These are phyloP conservation scores for Xanthia togata DNA, from an alignment of 2,888 invertebrate genomes.

Conservation along the genomic window DNA sequence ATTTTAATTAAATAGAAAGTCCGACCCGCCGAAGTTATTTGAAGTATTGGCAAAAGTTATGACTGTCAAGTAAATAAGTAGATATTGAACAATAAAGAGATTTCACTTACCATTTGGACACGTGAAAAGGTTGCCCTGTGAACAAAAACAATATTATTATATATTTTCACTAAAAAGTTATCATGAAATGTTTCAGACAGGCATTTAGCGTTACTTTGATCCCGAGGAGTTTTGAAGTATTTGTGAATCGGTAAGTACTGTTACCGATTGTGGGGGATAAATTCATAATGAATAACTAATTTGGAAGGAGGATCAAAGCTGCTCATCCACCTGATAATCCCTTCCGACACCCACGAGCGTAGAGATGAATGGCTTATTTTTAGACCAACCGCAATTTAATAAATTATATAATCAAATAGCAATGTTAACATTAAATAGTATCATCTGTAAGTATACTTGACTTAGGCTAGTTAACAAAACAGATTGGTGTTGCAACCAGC, in stretches of 20 bases:
- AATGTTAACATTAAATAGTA: too few species aligned
- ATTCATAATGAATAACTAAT: slow-evolving; percentile 10
- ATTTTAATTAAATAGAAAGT: slow-evolving; percentile 69
- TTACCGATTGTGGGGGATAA: neutral
- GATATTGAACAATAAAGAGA: slow-evolving; percentile 57
- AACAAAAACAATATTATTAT: slow-evolving; percentile 69
- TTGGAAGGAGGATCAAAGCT: slow-evolving; percentile 33
- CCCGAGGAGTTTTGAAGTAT: slow-evolving; percentile 28
- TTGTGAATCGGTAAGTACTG: slow-evolving; percentile 2
- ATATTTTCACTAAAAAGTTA: slow-evolving; percentile 46
- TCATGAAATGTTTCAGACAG: slow-evolving; percentile 22
- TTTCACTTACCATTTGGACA: slow-evolving; percentile 93
- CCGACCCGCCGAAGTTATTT: slow-evolving; percentile 55
- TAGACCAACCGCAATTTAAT: neutral
- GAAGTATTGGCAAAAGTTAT: slow-evolving; percentile 65
- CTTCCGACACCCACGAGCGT: slow-evolving; percentile 2
- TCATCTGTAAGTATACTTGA: too few species aligned
- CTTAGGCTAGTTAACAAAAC: too few species aligned
- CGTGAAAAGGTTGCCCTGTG: slow-evolving; percentile 92
- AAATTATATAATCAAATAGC: too few species aligned
- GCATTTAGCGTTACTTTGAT: slow-evolving; percentile 33
- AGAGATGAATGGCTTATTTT: slow-evolving; percentile 26
- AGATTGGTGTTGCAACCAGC: too few species aligned
- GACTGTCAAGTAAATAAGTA: slow-evolving; percentile 54
- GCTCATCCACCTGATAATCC: neutral